Evolutionary conservation across 2,797 vertebrate genomes (phyloP).

Genomic region (Otolemur crassicaudatus): DNA sequence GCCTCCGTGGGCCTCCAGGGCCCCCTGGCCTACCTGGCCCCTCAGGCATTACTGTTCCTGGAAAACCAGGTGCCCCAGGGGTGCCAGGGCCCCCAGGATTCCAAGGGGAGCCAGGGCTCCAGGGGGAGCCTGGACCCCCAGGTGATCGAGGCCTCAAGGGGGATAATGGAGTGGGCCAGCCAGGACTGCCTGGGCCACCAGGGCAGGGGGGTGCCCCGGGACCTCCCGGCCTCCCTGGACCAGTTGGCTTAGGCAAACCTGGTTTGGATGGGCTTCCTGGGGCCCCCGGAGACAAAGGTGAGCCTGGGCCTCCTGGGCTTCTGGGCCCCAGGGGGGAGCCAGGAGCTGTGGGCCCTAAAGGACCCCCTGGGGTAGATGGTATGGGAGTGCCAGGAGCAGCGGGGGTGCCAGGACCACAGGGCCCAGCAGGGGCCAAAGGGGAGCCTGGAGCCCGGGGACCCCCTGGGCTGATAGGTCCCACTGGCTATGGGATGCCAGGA

Average conservation of each 20-base stretch:
- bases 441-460: conserved; percentile 92
- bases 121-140: conserved; percentile 91
- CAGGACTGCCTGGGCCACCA: conserved; percentile 91
- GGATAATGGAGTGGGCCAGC: conserved; percentile 95
- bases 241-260: conserved; percentile 91
- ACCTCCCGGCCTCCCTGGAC: conserved; percentile 90
- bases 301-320: conserved; percentile 89
- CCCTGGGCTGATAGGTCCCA: conserved; percentile 93
- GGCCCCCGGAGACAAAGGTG: conserved; percentile 90
- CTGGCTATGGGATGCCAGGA: conserved; percentile 97
- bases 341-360: conserved; percentile 92
- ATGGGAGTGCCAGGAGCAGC: conserved; percentile 90
- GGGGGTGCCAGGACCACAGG: conserved; percentile 92
- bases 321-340: conserved; percentile 93
- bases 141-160: conserved; percentile 95
- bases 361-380: conserved; percentile 92
- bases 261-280: conserved; percentile 93
- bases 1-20: conserved; percentile 93
- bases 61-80: conserved; percentile 96
- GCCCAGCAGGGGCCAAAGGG: conserved; percentile 92
- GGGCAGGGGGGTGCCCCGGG: conserved; percentile 92
- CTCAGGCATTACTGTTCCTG: conserved; percentile 95
- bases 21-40: conserved; percentile 96
- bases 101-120: conserved; percentile 94
- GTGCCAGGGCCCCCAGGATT: conserved; percentile 92